Conservation (phyloP, 1,140 invertebrate genomes). For the Pachypsylla venusta region DNA sequence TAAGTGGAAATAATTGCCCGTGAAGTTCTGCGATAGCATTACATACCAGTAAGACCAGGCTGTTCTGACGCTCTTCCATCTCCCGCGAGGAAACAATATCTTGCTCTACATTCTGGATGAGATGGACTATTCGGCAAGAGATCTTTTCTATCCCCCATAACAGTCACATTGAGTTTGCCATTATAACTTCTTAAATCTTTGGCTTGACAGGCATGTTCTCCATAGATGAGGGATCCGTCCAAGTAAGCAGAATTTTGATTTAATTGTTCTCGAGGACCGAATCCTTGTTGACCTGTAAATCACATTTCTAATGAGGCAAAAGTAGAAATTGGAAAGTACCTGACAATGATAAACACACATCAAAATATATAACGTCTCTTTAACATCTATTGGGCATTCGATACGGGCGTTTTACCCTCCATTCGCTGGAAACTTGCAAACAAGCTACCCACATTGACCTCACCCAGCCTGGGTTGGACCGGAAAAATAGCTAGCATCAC, state of each 20-base stretch:
- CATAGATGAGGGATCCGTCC: slow-evolving; percentile 68
- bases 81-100: slow-evolving; percentile 34
- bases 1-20: too few relatives aligned
- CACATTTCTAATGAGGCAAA: too few relatives aligned
- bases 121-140: slow-evolving; percentile 49
- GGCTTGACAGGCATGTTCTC: slow-evolving; percentile 61
- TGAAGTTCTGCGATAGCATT: too few relatives aligned
- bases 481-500: too few relatives aligned
- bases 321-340: too few relatives aligned
- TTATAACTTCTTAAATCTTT: slow-evolving; percentile 53
- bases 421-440: too few relatives aligned
- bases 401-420: too few relatives aligned
- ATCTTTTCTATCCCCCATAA: slow-evolving; percentile 52
- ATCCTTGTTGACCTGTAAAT: slow-evolving; percentile 1
- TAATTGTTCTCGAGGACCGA: slow-evolving; percentile 74
- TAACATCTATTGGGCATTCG: too few relatives aligned
- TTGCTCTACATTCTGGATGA: slow-evolving; percentile 72
- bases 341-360: too few relatives aligned
- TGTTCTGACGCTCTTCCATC: slow-evolving; percentile 73
- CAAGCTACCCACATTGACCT: too few relatives aligned
- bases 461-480: too few relatives aligned
- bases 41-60: slow-evolving; percentile 49
- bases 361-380: too few relatives aligned
- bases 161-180: slow-evolving; percentile 66
- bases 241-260: slow-evolving; percentile 87